phyloP scores from a whole-genome alignment of 2,888 invertebrate genomes.

The Yponomeuta cagnagella region DNA sequence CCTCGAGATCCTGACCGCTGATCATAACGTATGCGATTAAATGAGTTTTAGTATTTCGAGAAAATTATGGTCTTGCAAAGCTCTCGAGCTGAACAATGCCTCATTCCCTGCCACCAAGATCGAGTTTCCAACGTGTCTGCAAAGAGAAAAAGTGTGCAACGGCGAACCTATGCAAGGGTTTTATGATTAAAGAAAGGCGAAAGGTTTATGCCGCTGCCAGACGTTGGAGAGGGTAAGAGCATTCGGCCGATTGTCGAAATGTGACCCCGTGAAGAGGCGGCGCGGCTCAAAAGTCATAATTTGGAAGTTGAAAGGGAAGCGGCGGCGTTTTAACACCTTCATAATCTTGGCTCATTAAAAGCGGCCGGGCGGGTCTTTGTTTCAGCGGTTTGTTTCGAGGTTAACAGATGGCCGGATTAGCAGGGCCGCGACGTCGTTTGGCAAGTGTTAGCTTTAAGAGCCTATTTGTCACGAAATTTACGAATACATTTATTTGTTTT shows the following conservation, averaged over 20 bases:
- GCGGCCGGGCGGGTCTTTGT: slow-evolving; percentile 66
- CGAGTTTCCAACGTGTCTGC: not conserved
- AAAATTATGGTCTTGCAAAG: slow-evolving; percentile 23
- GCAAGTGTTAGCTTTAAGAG: not conserved
- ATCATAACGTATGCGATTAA: slow-evolving; percentile 69
- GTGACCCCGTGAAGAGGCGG: slow-evolving; percentile 60
- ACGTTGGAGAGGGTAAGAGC: slow-evolving; percentile 47
- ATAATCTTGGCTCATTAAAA: slow-evolving; percentile 73
- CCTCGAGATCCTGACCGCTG: slow-evolving; percentile 39
- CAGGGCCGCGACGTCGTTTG: slow-evolving; percentile 23
- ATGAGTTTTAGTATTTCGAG: slow-evolving; percentile 45
- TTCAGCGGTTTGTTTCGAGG: slow-evolving; percentile 68
- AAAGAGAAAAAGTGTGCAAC: slow-evolving; percentile 8
- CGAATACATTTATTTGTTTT: too few species aligned
- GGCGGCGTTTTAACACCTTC: slow-evolving; percentile 72
- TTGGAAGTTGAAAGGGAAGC: slow-evolving; percentile 70
- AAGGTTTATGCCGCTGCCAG: slow-evolving; percentile 41
- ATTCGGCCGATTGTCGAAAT: slow-evolving; percentile 62
- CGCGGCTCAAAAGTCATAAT: slow-evolving; percentile 64
- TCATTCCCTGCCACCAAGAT: slow-evolving; percentile 3
- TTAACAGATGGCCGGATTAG: slow-evolving; percentile 72
- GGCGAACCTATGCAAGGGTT: slow-evolving; percentile 39
- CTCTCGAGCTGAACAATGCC: not conserved
- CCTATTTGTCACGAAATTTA: not conserved
- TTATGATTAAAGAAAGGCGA: slow-evolving; percentile 55